These are phyloP conservation scores for Neostethus bicornis DNA, from an alignment of 2,797 vertebrate species.

Conservation along the genomic window DNA sequence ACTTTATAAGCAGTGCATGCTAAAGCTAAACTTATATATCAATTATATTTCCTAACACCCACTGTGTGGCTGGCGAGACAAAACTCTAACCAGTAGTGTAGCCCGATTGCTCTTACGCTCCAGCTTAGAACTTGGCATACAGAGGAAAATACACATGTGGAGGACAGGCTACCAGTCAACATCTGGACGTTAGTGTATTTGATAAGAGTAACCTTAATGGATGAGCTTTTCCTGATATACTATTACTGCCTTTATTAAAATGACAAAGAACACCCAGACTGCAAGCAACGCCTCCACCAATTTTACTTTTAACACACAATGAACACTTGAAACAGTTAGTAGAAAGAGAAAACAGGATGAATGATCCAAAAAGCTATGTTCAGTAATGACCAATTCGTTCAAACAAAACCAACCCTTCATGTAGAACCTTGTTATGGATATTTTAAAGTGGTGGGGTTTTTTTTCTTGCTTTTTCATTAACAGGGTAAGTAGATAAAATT, in stretches of 20 bases:
- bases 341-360: not conserved
- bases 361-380: not conserved
- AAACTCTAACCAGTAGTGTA: too few species aligned
- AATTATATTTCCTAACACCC: too few species aligned
- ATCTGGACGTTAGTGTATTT: slow-evolving; percentile 2
- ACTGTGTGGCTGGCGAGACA: too few species aligned
- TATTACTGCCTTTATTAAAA: slow-evolving; percentile 21
- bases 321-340: slow-evolving; percentile 3
- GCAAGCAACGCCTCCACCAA: not conserved
- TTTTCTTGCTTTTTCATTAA: slow-evolving; percentile 9
- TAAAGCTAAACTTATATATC: slow-evolving; percentile 75
- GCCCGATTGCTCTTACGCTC: not conserved
- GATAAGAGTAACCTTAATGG: slow-evolving; percentile 9
- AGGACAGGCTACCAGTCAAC: slow-evolving; percentile 6
- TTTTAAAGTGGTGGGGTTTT: too few species aligned
- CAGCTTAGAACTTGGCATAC: not conserved
- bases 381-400: not conserved
- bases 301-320: slow-evolving; percentile 1
- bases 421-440: too few species aligned
- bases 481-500: not conserved
- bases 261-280: slow-evolving; percentile 12
- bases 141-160: slow-evolving; percentile 11
- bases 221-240: slow-evolving; percentile 9
- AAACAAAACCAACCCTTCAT: slow-evolving; percentile 1
- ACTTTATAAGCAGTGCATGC: slow-evolving; percentile 12